Evolutionary conservation across 64 coral and sea anemone genomes (phyloP), one percentile per base, ranked within the genome.

Genomic region (Astreopora myriophthalma): DNA sequence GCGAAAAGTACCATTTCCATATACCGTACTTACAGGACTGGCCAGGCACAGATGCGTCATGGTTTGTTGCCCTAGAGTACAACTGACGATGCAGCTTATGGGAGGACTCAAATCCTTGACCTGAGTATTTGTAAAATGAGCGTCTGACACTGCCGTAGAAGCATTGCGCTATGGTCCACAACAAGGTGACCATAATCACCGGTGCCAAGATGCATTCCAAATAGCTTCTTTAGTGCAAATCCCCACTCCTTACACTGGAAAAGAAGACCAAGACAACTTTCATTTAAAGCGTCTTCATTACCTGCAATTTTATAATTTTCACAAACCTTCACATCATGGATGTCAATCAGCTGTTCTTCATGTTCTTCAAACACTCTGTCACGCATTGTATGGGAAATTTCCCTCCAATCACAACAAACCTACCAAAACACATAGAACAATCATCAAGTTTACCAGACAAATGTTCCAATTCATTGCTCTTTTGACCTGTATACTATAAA

Each of bases 341-440:
- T 83, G 29, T 93, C 92, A 57, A 93, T 93, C 31, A 80, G 57
- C 35, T 93, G 73, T 22, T 93, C 85, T 73, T 93, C 74, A 80
- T 66, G 65, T 25, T 88, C 31, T 22, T 52, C 75, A 93, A 88
- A 93, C 0, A 88, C 85, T 81, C 9, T 80, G 5, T 61, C 76
- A 26, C 75, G 30, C 0, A 93, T 88, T 9, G 86, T 87, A 23
- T 60, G 1, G 19, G 84, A 76, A 39, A 88, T 94, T 14, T 73
- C 73, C 49, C 79, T 82, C 85, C 92, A 94, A n/a, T 88, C 75
- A 23, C 11, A 10, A 51, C 76, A 88, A 12, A 94, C 85, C 85
- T 94, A 7, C n/a, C n/a, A n/a, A n/a, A n/a, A n/a, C n/a, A n/a
- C n/a, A n/a, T n/a, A n/a, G n/a, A n/a, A n/a, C n/a, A n/a, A n/a